These are phyloP conservation scores for Laspeyria flexula DNA, from an alignment of 2,888 invertebrate species.

Conservation along the genomic window DNA sequence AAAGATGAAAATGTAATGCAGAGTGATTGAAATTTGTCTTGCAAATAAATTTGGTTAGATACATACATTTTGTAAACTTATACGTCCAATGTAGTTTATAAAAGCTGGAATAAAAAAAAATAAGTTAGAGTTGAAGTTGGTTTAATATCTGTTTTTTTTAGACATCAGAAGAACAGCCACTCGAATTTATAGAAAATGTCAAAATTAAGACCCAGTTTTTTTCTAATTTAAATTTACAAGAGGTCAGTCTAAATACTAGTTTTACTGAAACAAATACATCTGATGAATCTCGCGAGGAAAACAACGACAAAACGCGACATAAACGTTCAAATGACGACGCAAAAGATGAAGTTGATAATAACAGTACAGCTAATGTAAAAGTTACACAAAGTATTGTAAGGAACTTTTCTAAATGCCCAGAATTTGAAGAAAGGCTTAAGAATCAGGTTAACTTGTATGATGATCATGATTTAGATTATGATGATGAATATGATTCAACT, in stretches of 20 bases:
- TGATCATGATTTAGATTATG: conserved; percentile 21
- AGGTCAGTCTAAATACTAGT: background rate
- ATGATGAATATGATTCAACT: conserved; percentile 24
- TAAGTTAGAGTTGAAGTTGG: too few relatives aligned
- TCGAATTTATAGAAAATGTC: conserved; percentile 13
- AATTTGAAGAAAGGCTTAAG: conserved; percentile 44
- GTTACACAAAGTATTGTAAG: conserved; percentile 51
- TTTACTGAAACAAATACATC: background rate
- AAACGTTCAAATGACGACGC: background rate
- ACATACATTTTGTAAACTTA: too few relatives aligned
- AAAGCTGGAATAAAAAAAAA: too few relatives aligned
- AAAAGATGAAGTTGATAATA: background rate
- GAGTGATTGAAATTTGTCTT: too few relatives aligned
- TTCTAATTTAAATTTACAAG: conserved; percentile 11
- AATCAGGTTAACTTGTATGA: background rate
- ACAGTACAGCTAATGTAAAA: background rate
- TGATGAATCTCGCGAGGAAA: background rate
- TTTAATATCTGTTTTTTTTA: background rate
- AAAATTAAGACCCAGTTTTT: conserved; percentile 12
- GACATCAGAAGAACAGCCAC: background rate
- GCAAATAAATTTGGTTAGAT: too few relatives aligned
- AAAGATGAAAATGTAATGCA: too few relatives aligned
- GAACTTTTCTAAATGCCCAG: conserved; percentile 50
- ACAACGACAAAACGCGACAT: background rate
- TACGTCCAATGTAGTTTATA: too few relatives aligned